Percentiles rank a stretch among this genome's conserved stretches.
Evolutionary conservation across 1,140 invertebrate species (phyloP).

Genomic region (Aphaenogaster floridana): DNA sequence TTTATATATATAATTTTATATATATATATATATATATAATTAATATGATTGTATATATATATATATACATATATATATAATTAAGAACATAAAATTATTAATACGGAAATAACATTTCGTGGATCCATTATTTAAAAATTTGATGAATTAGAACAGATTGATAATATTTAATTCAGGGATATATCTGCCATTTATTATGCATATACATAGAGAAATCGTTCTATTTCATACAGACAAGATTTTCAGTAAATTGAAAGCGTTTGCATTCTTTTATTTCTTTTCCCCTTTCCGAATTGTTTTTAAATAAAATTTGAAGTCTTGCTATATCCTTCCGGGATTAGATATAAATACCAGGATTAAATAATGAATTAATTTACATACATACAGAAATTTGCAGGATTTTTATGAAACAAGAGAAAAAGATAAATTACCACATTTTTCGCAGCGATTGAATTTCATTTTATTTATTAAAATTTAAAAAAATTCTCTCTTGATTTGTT

Average conservation of each 20-base stretch:
- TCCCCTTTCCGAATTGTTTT: neutral
- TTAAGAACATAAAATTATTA: neutral
- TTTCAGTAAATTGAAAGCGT: neutral
- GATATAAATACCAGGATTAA: slow-evolving; percentile 15
- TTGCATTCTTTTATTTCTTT: neutral
- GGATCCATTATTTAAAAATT: neutral
- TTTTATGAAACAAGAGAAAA: slow-evolving; percentile 5
- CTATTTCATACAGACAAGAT: neutral
- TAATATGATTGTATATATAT: neutral
- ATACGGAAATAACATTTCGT: neutral
- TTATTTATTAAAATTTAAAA: slow-evolving; percentile 28
- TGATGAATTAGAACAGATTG: neutral
- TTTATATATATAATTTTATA: too few species aligned
- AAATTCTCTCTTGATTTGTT: slow-evolving; percentile 9
- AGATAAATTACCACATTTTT: neutral
- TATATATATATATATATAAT: neutral
- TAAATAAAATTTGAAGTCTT: slow-evolving; percentile 12
- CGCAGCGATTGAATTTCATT: slow-evolving; percentile 23
- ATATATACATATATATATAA: neutral
- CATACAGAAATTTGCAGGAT: slow-evolving; percentile 4
- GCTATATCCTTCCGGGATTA: neutral
- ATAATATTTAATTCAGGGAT: neutral
- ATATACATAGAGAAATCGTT: neutral
- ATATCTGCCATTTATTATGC: slow-evolving; percentile 5
- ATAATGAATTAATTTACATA: slow-evolving; percentile 18